Evolutionary conservation across 2,888 invertebrate genomes (phyloP), one percentile per base, ranked within the genome.

Genomic region (Drosophila acutilabella): DNA sequence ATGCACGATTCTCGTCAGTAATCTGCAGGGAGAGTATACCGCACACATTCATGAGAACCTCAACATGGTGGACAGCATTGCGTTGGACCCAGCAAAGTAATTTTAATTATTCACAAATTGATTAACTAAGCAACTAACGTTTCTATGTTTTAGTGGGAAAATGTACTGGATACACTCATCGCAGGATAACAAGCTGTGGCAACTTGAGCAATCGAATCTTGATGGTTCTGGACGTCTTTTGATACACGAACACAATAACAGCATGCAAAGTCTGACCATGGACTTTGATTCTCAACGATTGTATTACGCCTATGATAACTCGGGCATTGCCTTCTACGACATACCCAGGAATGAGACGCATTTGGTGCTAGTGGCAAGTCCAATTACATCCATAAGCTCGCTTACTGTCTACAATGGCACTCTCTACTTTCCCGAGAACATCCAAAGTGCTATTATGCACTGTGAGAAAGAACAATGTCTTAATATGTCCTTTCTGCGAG

Each of bases 21-120:
- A 95, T 87, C 93, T 96, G 56, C 94, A 94, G 74, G 97, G 97
- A 2, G 95, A 96, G 91, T 96, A 94, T 90, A 93, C 95, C 30
- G 93, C 94, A 0, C 91, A 93, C 71, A 92, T 93, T 16, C 84
- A 91, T 20, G 81, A 80, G 4, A 74, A 91, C 50, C 78, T 93
- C 4, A 84, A 91, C 44, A 92, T 93, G 87, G 93, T 96, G 11
- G 93, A 94, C 69, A 95, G 96, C 54, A 93, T 97, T 56, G 96
- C 95, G 33, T 93, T 95, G 6, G 94, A 96, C 92, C 96, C 97
- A 0, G 90, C 92, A 2, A 92, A 94, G 93, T 93, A 87, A 88
- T 74, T 3, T 13, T 3, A 36, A n/a, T 23, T 48, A 51, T 38
- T 47, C 38, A 40, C 23, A 48, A 20, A n/a, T 14, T 30, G 20